Base-by-base conservation (phyloP, 2,113 vertebrate genomes). In the Aix galericulata region DNA sequence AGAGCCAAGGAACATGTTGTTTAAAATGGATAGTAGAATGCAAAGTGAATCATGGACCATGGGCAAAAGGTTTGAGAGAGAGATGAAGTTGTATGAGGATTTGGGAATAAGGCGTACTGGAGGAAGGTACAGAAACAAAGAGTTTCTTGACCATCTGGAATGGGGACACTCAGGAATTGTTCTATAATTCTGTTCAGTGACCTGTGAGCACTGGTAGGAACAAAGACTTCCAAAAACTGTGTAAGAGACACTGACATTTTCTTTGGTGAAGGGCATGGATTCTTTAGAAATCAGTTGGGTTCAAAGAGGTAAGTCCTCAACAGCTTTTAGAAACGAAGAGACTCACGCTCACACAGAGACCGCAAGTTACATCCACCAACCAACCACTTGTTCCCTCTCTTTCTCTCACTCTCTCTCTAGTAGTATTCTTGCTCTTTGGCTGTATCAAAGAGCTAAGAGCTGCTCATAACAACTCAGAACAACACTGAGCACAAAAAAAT, bases 1-100 rank as follows among this genome's bases (percentile, higher is more conserved):
- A 76, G 53, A 96, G 83, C 74, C 91, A 96, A 92, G 77, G 77
- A 96, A 92, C 88, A 94, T 46, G 62, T 72, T 93, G 91, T 91
- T 94, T 97, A 85, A 94, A 97, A 91, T 48, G 31, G 17, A 76
- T 10, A 76, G 84, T 75, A 91, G 71, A 92, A 93, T 53, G 80
- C 80, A 81, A 83, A 83, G 68, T 88, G 91, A 95, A 84, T 89
- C 92, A 66, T 8, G 56, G 79, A 46, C 36, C 63, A 89, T 2
- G 40, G 86, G 44, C 66, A 4, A 73, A 91, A 81, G 86, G 81
- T 84, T 72, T 88, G 86, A 59, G 87, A 79, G 75, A 80, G 26
- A 55, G 56, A 83, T 58, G 42, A 69, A 84, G 73, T 11, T 82
- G 52, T 42, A 23, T 20, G 50, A 78, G 44, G 34, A 55, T 89